A percentile compares a stretch with the other conserved stretches of the same genome.
Evolutionary conservation across 2,113 vertebrate genomes (phyloP).

Genomic region (Cephalopholis sonnerati): DNA sequence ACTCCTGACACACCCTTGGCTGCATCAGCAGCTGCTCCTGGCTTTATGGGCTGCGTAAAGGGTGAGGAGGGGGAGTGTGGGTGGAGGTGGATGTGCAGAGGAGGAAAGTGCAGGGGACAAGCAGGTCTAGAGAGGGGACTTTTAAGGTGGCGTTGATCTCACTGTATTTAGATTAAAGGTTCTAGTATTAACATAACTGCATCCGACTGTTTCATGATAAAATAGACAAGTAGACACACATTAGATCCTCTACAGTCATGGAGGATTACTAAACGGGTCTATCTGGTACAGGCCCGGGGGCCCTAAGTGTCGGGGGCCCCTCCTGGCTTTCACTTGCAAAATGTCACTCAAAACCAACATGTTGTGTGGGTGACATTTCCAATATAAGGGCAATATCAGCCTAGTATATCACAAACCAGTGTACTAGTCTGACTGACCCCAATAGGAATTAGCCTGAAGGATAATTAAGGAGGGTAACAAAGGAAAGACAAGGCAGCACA

Average conservation of each 20-base stretch:
- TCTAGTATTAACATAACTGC: not conserved
- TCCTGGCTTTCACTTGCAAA: too few species aligned
- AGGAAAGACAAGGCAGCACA: not conserved
- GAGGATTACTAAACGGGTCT: too few species aligned
- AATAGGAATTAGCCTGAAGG: not conserved
- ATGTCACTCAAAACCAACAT: too few species aligned
- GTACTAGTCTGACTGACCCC: not conserved
- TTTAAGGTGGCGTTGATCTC: not conserved
- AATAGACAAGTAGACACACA: accelerated
- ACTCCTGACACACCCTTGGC: constrained; percentile 68
- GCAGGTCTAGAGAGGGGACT: not conserved
- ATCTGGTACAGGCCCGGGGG: too few species aligned
- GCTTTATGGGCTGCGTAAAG: constrained; percentile 30
- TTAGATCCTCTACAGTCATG: not conserved
- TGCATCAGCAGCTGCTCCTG: constrained; percentile 58
- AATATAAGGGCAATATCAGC: not conserved
- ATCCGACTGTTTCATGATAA: not conserved
- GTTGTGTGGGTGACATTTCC: not conserved
- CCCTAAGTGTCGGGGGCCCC: too few species aligned
- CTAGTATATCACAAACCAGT: not conserved
- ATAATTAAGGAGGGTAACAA: not conserved
- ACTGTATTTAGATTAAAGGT: not conserved
- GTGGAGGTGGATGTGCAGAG: not conserved
- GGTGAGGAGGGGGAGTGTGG: constrained; percentile 5
- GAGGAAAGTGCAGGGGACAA: not conserved